Evolutionary conservation across 2,113 vertebrate species (phyloP).

Genomic region (Lophochroa leadbeateri): DNA sequence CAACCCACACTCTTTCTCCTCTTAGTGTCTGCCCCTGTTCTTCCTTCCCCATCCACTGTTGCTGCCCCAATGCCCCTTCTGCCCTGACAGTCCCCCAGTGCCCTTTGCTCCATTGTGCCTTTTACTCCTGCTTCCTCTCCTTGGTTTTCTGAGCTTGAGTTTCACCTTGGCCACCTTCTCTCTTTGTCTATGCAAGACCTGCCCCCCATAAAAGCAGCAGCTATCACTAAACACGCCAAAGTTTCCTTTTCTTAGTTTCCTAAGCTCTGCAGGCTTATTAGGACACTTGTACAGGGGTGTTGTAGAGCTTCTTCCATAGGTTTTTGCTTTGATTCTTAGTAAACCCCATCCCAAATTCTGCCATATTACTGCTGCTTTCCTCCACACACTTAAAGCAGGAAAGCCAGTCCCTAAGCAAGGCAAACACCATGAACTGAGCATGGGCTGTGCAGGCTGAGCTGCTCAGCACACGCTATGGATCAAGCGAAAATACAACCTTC

Average conservation of each 20-base stretch:
- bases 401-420: not conserved
- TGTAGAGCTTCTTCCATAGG: not conserved
- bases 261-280: not conserved
- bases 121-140: not conserved
- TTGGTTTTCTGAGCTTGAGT: not conserved
- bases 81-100: not conserved
- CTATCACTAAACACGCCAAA: not conserved
- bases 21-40: not conserved
- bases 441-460: not conserved
- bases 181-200: too few relatives aligned
- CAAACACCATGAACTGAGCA: not conserved
- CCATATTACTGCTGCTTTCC: not conserved
- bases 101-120: not conserved
- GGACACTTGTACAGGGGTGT: not conserved
- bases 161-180: not conserved
- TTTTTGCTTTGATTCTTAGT: not conserved
- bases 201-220: fast-evolving
- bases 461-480: fast-evolving
- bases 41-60: fast-evolving
- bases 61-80: not conserved
- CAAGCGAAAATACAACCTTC: not conserved
- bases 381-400: not conserved
- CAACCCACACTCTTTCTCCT: not conserved
- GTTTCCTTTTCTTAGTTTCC: not conserved
- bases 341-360: not conserved